Evolutionary conservation across 2,113 vertebrate genomes (phyloP), one percentile per base, ranked within the genome.

Genomic region (Calidris pugnax): DNA sequence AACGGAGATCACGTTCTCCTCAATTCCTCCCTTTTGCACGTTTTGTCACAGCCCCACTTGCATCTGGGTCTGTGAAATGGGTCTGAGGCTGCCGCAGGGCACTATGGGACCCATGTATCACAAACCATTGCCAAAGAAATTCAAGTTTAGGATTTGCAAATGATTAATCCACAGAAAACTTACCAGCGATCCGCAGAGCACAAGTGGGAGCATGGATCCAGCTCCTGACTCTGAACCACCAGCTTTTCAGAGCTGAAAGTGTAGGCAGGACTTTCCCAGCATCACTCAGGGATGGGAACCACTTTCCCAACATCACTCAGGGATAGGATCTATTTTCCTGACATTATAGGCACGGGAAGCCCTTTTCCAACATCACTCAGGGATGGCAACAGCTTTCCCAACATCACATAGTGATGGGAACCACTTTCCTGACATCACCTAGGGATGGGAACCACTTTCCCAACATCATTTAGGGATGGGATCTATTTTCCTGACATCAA

Each of bases 61-160:
- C 2, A 4, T 19, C 41, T n/a, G 4, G 0, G 14, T 8, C 21
- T 32, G 27, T 8, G 6, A 7, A 16, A 2, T 0, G 6, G 47
- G 33, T 22, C 45, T 35, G 24, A 22, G 1, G 13, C n/a, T n/a
- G n/a, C n/a, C 39, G 56, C n/a, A 4, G 41, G 11, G 41, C 30
- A 16, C 51, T 5, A 0, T 1, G 10, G 5, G n/a, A 30, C 23
- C 21, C 20, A 2, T 30, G 22, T 2, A 14, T 26, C 5, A 12
- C 23, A 12, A 27, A 45, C 21, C 35, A 8, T 13, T 41, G 18
- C 78, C 59, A 33, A 23, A 57, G 28, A 21, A 5, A 37, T 41
- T 35, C 1, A 5, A 4, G 2, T 3, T 37, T 11, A 6, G 37
- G 69, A 33, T 77, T 63, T 47, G 8, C 26, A 27, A 37, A 27